Conservation (phyloP, 2,113 vertebrate genomes). For the Cygnus atratus region DNA sequence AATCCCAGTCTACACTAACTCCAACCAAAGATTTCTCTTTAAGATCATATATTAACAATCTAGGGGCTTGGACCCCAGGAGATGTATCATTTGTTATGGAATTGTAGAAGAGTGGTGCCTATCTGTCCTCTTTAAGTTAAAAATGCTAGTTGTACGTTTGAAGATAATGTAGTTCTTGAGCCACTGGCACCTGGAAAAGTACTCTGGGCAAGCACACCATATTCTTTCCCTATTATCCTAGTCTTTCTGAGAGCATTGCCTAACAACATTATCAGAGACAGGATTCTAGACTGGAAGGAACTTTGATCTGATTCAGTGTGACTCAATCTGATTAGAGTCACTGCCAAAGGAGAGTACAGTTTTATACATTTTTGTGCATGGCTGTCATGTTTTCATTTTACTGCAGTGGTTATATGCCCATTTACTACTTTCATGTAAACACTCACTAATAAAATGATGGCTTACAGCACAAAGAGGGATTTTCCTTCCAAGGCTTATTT, state of each 20-base stretch:
- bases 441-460: background rate
- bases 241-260: background rate
- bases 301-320: background rate
- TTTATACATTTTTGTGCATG: background rate
- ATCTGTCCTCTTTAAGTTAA: background rate
- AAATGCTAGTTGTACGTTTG: background rate
- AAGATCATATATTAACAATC: background rate
- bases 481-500: background rate
- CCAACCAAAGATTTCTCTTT: background rate
- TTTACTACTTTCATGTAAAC: background rate
- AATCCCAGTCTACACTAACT: background rate
- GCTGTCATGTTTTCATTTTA: background rate
- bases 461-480: background rate
- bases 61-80: background rate
- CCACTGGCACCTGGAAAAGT: background rate
- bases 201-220: background rate
- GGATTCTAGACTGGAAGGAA: background rate
- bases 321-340: background rate
- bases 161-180: background rate
- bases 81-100: background rate
- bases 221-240: background rate
- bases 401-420: background rate
- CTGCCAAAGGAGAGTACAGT: background rate
- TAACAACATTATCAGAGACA: background rate
- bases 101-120: background rate